A percentile compares a stretch with the other conserved stretches of the same genome.
These are phyloP conservation scores for Semicossyphus pulcher DNA, from an alignment of 2,113 vertebrate species.

Conservation along the genomic window DNA sequence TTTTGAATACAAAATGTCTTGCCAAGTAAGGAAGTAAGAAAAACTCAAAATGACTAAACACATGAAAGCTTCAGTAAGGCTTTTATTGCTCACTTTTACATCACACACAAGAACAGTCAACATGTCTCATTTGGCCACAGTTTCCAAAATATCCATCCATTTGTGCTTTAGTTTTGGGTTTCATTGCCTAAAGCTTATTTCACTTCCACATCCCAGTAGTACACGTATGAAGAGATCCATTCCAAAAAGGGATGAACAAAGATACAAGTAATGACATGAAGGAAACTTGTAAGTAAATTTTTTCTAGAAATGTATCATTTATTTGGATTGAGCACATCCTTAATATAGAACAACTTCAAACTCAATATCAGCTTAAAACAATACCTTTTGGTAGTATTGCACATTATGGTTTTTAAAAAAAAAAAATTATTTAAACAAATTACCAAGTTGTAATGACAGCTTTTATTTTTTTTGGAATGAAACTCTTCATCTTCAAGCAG, in stretches of 20 bases:
- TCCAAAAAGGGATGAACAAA: too few relatives aligned
- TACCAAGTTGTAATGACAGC: too few relatives aligned
- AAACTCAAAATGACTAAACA: too few relatives aligned
- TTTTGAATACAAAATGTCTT: too few relatives aligned
- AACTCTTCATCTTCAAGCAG: slow-evolving; percentile 10
- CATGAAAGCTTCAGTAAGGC: slow-evolving; percentile 39
- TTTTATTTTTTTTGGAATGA: slow-evolving; percentile 19
- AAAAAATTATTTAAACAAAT: too few relatives aligned
- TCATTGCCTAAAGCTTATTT: slow-evolving; percentile 44
- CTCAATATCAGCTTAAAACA: background rate
- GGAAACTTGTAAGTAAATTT: too few relatives aligned
- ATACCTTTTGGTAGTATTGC: background rate
- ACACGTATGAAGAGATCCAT: background rate
- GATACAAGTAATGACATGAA: too few relatives aligned
- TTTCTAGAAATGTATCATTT: too few relatives aligned
- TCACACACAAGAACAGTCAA: slow-evolving; percentile 50
- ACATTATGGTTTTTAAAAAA: too few relatives aligned
- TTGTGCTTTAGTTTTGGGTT: slow-evolving; percentile 36
- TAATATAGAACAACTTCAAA: too few relatives aligned
- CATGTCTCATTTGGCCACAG: slow-evolving; percentile 45
- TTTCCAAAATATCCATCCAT: too few relatives aligned
- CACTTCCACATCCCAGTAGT: background rate
- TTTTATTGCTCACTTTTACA: slow-evolving; percentile 64
- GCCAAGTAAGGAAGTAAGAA: background rate
- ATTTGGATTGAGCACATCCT: too few relatives aligned